These are phyloP conservation scores for Chionoecetes opilio DNA, from an alignment of 1,140 invertebrate genomes.

Conservation along the genomic window DNA sequence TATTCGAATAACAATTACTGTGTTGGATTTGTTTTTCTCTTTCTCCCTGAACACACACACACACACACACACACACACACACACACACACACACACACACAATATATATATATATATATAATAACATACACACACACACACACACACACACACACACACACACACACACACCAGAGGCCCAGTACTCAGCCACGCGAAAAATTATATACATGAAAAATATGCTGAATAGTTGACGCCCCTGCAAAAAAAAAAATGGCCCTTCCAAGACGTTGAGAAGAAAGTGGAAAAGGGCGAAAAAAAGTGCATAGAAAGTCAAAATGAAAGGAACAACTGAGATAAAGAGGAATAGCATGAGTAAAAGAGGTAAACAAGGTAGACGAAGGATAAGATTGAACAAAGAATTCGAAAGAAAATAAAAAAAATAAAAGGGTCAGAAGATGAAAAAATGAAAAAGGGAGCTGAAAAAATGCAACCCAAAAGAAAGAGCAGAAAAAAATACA, in stretches of 20 bases:
- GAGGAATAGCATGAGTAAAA: background rate
- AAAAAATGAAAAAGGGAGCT: background rate
- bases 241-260: background rate
- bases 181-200: background rate
- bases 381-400: background rate
- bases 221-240: slow-evolving; percentile 12
- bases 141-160: background rate
- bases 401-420: background rate
- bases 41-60: slow-evolving; percentile 7
- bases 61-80: background rate
- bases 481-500: background rate
- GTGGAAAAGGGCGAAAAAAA: background rate
- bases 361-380: background rate
- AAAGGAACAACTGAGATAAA: background rate
- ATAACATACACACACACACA: background rate
- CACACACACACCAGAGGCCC: background rate
- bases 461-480: background rate
- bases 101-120: too few species aligned
- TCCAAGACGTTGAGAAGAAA: background rate
- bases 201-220: slow-evolving; percentile 32
- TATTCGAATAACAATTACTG: slow-evolving; percentile 31
- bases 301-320: background rate
- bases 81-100: too few species aligned
- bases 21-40: background rate
- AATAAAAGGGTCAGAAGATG: background rate